These are phyloP conservation scores for Kryptolebias ocellatus DNA, from an alignment of 2,797 vertebrate genomes.

Conservation along the genomic window DNA sequence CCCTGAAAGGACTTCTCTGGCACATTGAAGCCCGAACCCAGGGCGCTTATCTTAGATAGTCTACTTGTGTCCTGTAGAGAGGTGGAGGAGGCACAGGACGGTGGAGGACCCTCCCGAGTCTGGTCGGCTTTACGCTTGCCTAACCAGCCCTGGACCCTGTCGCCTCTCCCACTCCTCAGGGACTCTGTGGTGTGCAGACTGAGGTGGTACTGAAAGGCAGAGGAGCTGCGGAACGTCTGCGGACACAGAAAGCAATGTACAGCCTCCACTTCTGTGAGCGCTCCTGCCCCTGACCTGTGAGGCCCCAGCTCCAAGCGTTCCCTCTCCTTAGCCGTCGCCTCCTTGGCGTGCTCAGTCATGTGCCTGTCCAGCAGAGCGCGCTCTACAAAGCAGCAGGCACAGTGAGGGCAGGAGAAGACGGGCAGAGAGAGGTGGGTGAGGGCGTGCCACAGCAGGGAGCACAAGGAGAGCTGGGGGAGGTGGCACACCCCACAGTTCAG, in stretches of 20 bases:
- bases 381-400: constrained; percentile 87
- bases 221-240: constrained; percentile 89
- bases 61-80: constrained; percentile 64
- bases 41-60: constrained; percentile 59
- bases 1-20: constrained; percentile 67
- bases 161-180: not conserved
- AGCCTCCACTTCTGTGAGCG: constrained; percentile 74
- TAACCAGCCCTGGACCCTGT: constrained; percentile 65
- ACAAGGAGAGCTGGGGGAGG: constrained; percentile 87
- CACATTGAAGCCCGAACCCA: constrained; percentile 58
- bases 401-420: constrained; percentile 91
- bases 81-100: constrained; percentile 70
- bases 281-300: constrained; percentile 9
- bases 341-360: constrained; percentile 83
- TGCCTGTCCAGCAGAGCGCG: constrained; percentile 84
- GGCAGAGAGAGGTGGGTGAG: constrained; percentile 89
- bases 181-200: constrained; percentile 85
- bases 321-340: constrained; percentile 78
- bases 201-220: constrained; percentile 90
- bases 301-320: constrained; percentile 54
- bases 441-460: constrained; percentile 93
- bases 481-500: constrained; percentile 89
- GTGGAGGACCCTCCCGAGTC: constrained; percentile 70
- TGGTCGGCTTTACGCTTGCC: constrained; percentile 87
- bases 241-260: constrained; percentile 91